These are phyloP conservation scores for Ips typographus DNA, from an alignment of 1,140 invertebrate genomes.

Conservation along the genomic window DNA sequence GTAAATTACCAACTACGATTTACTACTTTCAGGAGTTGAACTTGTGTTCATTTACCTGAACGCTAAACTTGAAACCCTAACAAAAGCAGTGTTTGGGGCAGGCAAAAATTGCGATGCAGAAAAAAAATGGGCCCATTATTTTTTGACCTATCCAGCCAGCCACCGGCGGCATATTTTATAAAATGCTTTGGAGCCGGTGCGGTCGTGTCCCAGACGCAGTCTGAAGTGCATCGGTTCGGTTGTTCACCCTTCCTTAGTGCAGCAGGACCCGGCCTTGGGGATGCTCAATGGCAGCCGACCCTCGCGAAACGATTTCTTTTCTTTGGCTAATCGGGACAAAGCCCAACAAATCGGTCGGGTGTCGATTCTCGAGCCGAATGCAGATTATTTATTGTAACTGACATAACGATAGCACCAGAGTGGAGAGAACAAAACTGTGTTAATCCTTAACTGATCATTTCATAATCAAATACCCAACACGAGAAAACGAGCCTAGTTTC, in stretches of 20 bases:
- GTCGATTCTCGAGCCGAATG: not conserved
- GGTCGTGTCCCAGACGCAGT: conserved; percentile 9
- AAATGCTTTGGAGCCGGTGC: not conserved
- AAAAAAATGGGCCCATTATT: not conserved
- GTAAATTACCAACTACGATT: too few species aligned
- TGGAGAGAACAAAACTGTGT: too few species aligned
- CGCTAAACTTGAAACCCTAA: too few species aligned
- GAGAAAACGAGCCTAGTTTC: too few species aligned
- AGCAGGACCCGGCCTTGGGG: conserved; percentile 20
- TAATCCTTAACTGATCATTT: too few species aligned
- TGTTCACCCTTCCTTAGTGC: conserved; percentile 11
- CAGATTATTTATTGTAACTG: too few species aligned
- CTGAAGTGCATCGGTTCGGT: conserved; percentile 19
- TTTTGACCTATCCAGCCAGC: not conserved
- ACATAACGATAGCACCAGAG: too few species aligned
- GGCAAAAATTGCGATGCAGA: not conserved
- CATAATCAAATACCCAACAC: too few species aligned
- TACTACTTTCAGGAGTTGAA: too few species aligned
- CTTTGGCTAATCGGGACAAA: conserved; percentile 12
- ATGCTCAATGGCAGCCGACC: conserved; percentile 22
- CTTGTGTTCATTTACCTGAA: too few species aligned
- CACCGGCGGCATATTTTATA: not conserved
- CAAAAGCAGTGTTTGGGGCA: too few species aligned
- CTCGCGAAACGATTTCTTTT: conserved; percentile 17
- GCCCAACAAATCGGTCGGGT: conserved; percentile 8